Evolutionary conservation across 2,888 invertebrate genomes (phyloP), one percentile per base, ranked within the genome.

Genomic region (Nebria brevicollis): DNA sequence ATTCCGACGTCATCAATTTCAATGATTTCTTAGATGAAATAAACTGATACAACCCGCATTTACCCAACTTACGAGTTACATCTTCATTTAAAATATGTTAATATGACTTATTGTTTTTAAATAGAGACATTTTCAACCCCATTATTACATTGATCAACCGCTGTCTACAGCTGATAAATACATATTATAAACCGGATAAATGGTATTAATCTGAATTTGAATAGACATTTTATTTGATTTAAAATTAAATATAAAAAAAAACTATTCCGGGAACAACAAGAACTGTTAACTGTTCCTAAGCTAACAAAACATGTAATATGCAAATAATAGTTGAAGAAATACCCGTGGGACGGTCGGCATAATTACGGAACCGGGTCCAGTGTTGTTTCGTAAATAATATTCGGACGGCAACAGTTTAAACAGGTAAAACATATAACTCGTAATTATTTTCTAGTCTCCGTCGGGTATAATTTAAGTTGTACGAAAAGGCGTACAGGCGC

Each of bases 361-460:
- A 77, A 77, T 77, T 77, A 77, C 72, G 72, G 77, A 2, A n/a
- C 25, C 11, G 65, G 65, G 75, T 54, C 54, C 54, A 54, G 54
- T 54, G 54, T 54, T 54, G 54, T 54, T 54, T 54, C 13, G 54
- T 54, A 54, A 54, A 54, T 54, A 54, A 54, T 54, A 11, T 54
- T 70, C 70, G 70, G 64, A 66, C 72, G 25, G 15, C 64, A 10
- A n/a, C 54, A 54, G 43, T 43, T 79, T 34, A 34, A 73, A 73
- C 78, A 79, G 79, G 79, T 79, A 79, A 77, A 79, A 68, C 79
- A 79, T 34, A 34, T 74, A 79, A 79, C 79, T 79, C 79, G 68
- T 79, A 79, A 79, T 79, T 79, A 79, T 79, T 75, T 79, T 79
- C 79, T 68, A 74, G 74, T 79, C 79, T 79, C 54, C 54, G 79